These are phyloP conservation scores for Ethmia dodecea DNA, from an alignment of 2,888 invertebrate genomes.

Conservation along the genomic window DNA sequence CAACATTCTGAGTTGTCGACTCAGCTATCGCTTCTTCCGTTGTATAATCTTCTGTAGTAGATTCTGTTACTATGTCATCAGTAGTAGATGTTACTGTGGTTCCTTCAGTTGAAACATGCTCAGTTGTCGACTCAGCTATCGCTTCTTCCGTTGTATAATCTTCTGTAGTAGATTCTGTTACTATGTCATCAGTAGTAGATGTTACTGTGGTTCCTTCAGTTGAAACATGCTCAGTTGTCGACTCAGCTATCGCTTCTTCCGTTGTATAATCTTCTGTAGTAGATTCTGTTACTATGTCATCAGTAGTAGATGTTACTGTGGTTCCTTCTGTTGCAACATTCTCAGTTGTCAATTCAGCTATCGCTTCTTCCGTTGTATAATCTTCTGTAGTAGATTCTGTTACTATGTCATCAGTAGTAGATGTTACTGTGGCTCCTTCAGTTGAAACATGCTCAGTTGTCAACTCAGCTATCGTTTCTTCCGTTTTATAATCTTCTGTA, in stretches of 20 bases:
- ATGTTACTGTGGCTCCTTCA: not conserved
- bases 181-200: not conserved
- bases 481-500: not conserved
- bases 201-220: not conserved
- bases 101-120: not conserved
- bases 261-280: not conserved
- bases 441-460: not conserved
- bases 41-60: not conserved
- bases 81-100: not conserved
- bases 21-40: not conserved
- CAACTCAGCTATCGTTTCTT: not conserved
- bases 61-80: constrained; percentile 1
- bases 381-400: not conserved
- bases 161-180: not conserved
- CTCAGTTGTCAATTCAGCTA: constrained; percentile 1
- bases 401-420: not conserved
- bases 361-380: not conserved
- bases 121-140: not conserved
- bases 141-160: not conserved
- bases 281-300: not conserved
- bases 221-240: too few relatives aligned
- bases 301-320: constrained; percentile 4
- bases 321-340: not conserved
- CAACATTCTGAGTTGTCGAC: constrained; percentile 3
- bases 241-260: not conserved